phyloP scores from a whole-genome alignment of 2,113 vertebrate species.

The Hemiscyllium ocellatum region DNA sequence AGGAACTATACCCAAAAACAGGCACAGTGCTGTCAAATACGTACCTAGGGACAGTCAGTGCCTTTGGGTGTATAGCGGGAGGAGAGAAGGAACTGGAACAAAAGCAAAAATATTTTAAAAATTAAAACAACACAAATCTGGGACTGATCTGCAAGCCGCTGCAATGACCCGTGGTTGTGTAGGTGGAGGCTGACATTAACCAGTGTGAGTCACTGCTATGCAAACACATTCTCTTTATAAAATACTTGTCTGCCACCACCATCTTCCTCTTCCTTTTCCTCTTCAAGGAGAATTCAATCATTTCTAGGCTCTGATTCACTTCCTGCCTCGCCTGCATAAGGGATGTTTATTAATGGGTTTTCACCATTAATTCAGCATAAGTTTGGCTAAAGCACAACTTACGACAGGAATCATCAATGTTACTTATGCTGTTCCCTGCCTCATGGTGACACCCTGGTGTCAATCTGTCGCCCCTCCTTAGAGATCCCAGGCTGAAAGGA shows the following conservation, averaged over 20 bases:
- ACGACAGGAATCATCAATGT: neutral
- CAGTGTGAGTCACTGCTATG: constrained; percentile 21
- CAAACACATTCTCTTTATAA: constrained; percentile 28
- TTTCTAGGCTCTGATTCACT: constrained; percentile 24
- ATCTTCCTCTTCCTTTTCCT: constrained; percentile 35
- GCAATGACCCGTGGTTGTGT: neutral
- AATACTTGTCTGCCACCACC: neutral
- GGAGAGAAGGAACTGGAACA: neutral
- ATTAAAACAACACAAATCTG: constrained; percentile 18
- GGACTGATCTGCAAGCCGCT: neutral
- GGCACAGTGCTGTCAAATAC: too few relatives aligned
- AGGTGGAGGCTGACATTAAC: constrained; percentile 19
- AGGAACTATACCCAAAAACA: too few relatives aligned
- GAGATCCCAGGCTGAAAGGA: neutral
- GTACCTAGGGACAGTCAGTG: neutral
- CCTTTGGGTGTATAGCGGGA: neutral
- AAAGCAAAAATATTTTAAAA: neutral
- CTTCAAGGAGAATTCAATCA: constrained; percentile 32
- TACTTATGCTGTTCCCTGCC: neutral
- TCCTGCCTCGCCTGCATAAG: neutral
- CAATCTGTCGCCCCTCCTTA: neutral
- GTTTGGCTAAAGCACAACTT: neutral
- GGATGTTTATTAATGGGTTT: neutral
- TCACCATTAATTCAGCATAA: neutral
- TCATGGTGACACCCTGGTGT: neutral